Evolutionary conservation across 2,113 vertebrate species (phyloP).

Genomic region (Menura novaehollandiae): DNA sequence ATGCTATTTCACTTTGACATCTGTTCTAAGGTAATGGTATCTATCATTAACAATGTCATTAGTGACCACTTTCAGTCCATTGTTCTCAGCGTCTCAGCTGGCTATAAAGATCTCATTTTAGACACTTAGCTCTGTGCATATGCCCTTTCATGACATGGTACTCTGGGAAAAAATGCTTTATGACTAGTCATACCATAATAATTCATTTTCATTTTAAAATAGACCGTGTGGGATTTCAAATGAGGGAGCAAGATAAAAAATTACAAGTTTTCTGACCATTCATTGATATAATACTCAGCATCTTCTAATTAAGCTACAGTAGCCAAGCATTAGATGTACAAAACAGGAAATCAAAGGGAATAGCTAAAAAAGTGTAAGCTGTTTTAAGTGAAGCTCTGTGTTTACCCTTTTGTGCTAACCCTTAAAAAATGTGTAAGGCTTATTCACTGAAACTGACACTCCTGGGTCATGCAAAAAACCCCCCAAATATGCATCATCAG

Average conservation of each 20-base stretch:
- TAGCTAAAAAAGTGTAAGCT: background rate
- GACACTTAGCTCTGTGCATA: constrained; percentile 52
- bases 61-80: constrained; percentile 64
- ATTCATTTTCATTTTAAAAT: constrained; percentile 36
- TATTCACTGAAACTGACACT: background rate
- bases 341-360: constrained; percentile 3
- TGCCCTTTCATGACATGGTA: constrained; percentile 39
- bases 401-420: background rate
- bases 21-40: constrained; percentile 66
- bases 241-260: background rate
- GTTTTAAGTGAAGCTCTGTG: background rate
- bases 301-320: constrained; percentile 7
- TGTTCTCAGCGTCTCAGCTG: constrained; percentile 48
- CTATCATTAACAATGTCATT: constrained; percentile 73
- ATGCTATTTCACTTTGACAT: constrained; percentile 61
- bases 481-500: background rate
- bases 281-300: background rate
- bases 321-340: background rate
- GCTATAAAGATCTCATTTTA: constrained; percentile 56
- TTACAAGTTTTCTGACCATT: background rate
- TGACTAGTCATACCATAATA: background rate
- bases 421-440: background rate
- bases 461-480: background rate
- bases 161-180: constrained; percentile 5
- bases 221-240: background rate